phyloP scores from a whole-genome alignment of 2,888 invertebrate genomes.

The Ommatoiulus sabulosus region DNA sequence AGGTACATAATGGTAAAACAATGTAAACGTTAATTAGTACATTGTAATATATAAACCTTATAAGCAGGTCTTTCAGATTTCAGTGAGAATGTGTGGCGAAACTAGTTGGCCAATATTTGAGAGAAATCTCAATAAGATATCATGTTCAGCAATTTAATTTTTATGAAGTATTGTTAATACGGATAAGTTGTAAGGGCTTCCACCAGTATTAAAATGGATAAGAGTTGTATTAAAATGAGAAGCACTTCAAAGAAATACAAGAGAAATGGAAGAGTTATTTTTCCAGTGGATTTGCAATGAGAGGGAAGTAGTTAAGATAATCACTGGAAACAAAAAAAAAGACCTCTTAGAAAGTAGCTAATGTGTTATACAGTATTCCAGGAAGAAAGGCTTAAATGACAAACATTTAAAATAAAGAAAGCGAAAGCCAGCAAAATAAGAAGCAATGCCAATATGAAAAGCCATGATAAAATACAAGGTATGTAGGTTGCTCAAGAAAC shows the following conservation, averaged over 20 bases:
- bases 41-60: too few relatives aligned
- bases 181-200: not conserved
- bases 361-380: not conserved
- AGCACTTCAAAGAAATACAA: slow-evolving; percentile 45
- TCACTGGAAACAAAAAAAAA: slow-evolving; percentile 52
- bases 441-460: not conserved
- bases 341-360: not conserved
- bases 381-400: not conserved
- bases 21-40: too few relatives aligned
- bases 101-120: not conserved
- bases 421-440: not conserved
- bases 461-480: not conserved
- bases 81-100: not conserved
- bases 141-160: not conserved
- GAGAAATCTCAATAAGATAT: not conserved
- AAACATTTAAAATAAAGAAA: not conserved
- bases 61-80: not conserved
- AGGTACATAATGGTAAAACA: too few relatives aligned
- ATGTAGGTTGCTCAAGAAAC: not conserved
- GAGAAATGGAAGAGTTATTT: slow-evolving; percentile 51
- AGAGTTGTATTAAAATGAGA: slow-evolving; percentile 44
- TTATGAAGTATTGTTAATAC: not conserved
- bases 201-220: slow-evolving; percentile 6
- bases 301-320: slow-evolving; percentile 49
- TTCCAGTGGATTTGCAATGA: slow-evolving; percentile 50